Conservation (phyloP, 2,113 vertebrate genomes). For the Lasiurus borealis region DNA sequence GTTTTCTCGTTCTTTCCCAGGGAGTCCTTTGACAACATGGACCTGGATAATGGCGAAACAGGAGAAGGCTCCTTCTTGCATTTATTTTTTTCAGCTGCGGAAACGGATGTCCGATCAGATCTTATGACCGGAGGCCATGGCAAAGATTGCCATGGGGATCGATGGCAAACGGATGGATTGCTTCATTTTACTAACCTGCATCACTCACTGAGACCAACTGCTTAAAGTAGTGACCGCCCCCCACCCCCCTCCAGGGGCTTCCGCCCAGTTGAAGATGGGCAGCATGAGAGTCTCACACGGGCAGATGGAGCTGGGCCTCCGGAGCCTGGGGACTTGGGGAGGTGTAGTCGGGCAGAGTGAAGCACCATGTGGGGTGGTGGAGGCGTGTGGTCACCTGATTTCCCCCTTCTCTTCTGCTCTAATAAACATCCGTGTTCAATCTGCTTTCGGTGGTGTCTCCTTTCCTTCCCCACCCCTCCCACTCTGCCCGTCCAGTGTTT, state of each 20-base stretch:
- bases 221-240: background rate
- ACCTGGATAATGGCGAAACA: background rate
- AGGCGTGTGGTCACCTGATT: background rate
- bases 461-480: background rate
- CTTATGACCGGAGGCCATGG: background rate
- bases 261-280: background rate
- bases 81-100: rapidly evolving
- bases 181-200: conserved; percentile 55
- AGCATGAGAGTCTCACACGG: background rate
- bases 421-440: conserved; percentile 64
- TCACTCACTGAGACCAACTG: background rate
- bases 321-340: background rate
- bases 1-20: conserved; percentile 70
- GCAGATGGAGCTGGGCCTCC: background rate
- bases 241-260: background rate
- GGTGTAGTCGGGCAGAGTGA: conserved; percentile 44
- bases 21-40: background rate
- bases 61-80: conserved; percentile 48
- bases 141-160: background rate
- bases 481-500: background rate
- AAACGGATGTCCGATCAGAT: conserved; percentile 47
- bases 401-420: background rate
- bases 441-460: background rate
- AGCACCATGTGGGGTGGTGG: background rate
- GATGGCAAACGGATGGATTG: background rate